A percentile compares a stretch with the other conserved stretches of the same genome.
phyloP scores from a whole-genome alignment of 1,140 invertebrate genomes.

The Drosophila arawakana region DNA sequence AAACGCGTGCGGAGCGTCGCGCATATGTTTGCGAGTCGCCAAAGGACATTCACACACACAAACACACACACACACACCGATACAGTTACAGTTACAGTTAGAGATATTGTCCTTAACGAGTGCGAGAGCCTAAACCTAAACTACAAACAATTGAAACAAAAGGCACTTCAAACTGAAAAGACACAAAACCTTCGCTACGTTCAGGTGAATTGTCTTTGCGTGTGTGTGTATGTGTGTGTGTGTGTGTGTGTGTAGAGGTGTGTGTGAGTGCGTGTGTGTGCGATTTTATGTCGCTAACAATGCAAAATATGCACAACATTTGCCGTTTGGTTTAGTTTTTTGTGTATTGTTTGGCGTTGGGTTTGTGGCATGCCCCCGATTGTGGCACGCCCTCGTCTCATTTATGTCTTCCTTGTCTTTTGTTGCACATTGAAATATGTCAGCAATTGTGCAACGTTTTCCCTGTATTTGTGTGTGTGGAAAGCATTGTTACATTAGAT shows the following conservation, averaged over 20 bases:
- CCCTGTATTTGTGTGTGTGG: conserved; percentile 23
- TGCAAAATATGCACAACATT: conserved; percentile 81
- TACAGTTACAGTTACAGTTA: conserved; percentile 27
- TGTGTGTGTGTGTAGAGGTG: conserved; percentile 48
- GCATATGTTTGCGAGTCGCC: conserved; percentile 61
- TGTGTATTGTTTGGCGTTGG: conserved; percentile 9
- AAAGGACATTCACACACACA: conserved; percentile 47
- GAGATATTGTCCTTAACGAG: conserved; percentile 62
- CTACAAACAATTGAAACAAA: conserved; percentile 83
- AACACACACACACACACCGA: too few relatives aligned
- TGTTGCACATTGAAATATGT: conserved; percentile 82
- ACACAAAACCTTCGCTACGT: conserved; percentile 51
- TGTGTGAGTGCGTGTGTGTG: conserved; percentile 35
- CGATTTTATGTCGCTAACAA: conserved; percentile 66
- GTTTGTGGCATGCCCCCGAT: conserved; percentile 12
- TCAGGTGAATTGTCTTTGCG: conserved; percentile 15
- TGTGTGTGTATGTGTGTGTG: conserved; percentile 28
- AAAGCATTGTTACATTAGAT: conserved; percentile 77
- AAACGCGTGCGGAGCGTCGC: conserved; percentile 72
- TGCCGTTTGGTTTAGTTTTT: conserved; percentile 70
- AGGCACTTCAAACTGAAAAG: conserved; percentile 41
- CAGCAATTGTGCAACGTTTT: conserved; percentile 74
- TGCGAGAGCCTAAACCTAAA: conserved; percentile 78
- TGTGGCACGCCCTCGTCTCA: conserved; percentile 26
- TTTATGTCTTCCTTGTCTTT: conserved; percentile 66